phyloP scores from a whole-genome alignment of 1,140 invertebrate species.

The Heliconius congener region DNA sequence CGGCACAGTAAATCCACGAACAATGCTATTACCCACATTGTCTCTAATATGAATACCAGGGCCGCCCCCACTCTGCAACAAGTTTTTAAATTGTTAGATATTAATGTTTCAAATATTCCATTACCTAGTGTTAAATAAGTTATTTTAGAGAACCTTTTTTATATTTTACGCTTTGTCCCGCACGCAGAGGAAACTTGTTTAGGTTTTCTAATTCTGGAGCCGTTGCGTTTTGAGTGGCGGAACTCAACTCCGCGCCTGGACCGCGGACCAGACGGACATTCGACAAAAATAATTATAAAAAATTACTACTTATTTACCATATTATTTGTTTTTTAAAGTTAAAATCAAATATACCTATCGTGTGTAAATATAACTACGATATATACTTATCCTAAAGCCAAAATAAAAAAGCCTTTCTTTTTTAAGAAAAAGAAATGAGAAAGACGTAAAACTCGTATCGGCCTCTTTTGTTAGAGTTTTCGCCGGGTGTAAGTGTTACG shows the following conservation, averaged over 20 bases:
- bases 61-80: conserved; percentile 60
- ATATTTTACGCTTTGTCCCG: no score
- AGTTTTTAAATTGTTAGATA: not conserved
- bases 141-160: no score
- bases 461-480: conserved; percentile 30
- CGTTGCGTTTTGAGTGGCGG: no score
- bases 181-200: no score
- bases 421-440: conserved; percentile 27
- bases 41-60: conserved; percentile 65
- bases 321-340: not conserved
- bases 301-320: not conserved
- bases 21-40: conserved; percentile 75
- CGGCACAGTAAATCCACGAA: conserved; percentile 72
- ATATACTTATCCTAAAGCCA: not conserved
- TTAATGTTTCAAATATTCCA: no score
- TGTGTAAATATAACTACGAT: not conserved
- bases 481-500: conserved; percentile 32
- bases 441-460: conserved; percentile 26
- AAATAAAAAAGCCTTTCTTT: conserved; percentile 21
- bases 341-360: not conserved
- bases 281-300: no score
- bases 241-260: no score
- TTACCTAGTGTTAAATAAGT: no score
- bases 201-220: no score
- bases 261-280: no score